These are phyloP conservation scores for Sebastes fasciatus DNA, from an alignment of 2,113 vertebrate genomes.

Conservation along the genomic window DNA sequence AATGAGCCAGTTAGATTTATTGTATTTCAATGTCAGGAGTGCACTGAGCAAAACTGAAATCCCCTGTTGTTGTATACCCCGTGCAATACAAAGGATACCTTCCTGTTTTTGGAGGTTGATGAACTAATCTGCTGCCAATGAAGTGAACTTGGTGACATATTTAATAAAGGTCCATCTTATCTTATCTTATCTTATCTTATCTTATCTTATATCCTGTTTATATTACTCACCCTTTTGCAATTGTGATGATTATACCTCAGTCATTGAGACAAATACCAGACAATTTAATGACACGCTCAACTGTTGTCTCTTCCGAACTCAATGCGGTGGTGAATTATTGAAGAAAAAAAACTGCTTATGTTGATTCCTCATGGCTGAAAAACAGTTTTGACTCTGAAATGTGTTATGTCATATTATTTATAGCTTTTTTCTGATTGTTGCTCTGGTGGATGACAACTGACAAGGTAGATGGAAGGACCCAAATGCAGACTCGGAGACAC, in stretches of 20 bases:
- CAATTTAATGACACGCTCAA: background rate
- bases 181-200: too few relatives aligned
- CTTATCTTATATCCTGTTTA: too few relatives aligned
- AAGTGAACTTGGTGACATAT: too few relatives aligned
- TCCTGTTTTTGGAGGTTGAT: background rate
- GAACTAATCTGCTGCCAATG: background rate
- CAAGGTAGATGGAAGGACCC: too few relatives aligned
- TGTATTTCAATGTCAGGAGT: background rate
- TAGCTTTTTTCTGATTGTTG: too few relatives aligned
- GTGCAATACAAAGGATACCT: background rate
- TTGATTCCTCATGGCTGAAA: background rate
- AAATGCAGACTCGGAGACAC: too few relatives aligned
- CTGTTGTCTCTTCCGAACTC: background rate
- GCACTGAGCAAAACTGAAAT: conserved; percentile 1
- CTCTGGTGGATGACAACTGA: too few relatives aligned
- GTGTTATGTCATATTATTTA: background rate
- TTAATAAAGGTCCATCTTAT: too few relatives aligned
- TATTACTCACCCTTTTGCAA: background rate
- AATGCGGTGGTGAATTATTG: background rate
- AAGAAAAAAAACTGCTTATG: background rate
- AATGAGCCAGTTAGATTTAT: conserved; percentile 51
- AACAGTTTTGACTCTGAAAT: background rate
- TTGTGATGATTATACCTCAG: background rate
- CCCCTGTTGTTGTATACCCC: background rate
- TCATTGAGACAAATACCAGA: background rate